Base-by-base conservation (phyloP, 1,140 invertebrate species). In the Bemisia tabaci region DNA sequence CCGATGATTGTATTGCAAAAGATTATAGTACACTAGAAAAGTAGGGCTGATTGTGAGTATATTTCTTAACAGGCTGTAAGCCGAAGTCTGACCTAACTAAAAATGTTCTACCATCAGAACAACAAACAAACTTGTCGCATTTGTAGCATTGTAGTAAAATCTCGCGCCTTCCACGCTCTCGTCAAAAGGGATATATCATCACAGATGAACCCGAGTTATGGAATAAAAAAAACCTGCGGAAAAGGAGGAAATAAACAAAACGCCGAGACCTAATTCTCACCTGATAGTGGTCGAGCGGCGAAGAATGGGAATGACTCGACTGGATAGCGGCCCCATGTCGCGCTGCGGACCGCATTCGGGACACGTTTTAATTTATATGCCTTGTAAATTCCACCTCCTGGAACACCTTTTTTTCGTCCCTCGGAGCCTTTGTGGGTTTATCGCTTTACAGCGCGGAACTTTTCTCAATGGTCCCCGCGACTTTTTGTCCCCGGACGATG, bases 371-470 rank as follows among this genome's bases (percentile, higher is more conserved):
- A 48, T 48, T 48, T 48, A 48, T 48, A 48, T 48, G 5, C 33
- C 33, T 48, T 48, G 33, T 48, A 48, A 48, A 48, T 48, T 17
- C 33, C 33, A 48, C 33, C 33, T 48, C 17, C 33, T 48, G 17
- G n/a, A 48, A 48, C 60, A 61, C 24, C 60, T 61, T 61, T 61
- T 61, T 11, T 61, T n/a, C 24, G 5, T n/a, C 60, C 24, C 5
- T n/a, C 60, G 60, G 22, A 61, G 22, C 60, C 24, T 25, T 25
- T 61, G 60, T 61, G 11, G 5, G 60, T 25, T 61, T 61, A 61
- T 61, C 60, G 60, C n/a, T 25, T 61, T 61, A 25, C 60, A 25
- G 24, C 22, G 60, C 5, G 24, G n/a, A 25, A 61, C 60, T 22
- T 25, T 22, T 61, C 60, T 22, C 60, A 48, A 48, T 48, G 33